Percentiles rank a stretch among this genome's conserved stretches.
Evolutionary conservation across 2,113 vertebrate species (phyloP).

Genomic region (Nyctereutes procyonoides): DNA sequence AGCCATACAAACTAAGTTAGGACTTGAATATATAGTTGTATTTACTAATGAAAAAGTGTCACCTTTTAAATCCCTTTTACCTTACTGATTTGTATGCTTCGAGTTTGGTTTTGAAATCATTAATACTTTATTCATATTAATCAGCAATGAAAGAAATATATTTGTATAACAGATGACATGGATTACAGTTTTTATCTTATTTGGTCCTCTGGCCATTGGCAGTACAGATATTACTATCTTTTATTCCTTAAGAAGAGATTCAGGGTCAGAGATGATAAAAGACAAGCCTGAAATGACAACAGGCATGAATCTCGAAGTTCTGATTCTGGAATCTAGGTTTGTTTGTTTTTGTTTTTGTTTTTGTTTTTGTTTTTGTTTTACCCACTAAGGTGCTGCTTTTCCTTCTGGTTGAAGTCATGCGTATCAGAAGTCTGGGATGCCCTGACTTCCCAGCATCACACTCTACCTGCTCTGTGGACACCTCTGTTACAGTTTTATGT

Average conservation of each 20-base stretch:
- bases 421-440: not conserved
- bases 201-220: not conserved
- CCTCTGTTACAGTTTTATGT: not conserved
- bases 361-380: not conserved
- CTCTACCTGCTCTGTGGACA: not conserved
- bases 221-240: not conserved
- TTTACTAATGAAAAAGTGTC: not conserved
- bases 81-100: not conserved
- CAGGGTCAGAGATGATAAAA: not conserved
- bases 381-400: not conserved
- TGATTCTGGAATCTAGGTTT: too few relatives aligned
- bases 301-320: not conserved
- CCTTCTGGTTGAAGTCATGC: not conserved
- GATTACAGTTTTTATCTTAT: not conserved
- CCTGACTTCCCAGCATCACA: accelerated
- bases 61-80: not conserved
- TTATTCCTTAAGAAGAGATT: not conserved
- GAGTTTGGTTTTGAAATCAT: not conserved
- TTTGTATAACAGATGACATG: not conserved
- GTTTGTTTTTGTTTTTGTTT: not conserved
- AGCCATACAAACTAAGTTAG: not conserved
- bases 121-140: not conserved
- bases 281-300: not conserved
- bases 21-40: not conserved
- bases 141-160: not conserved